A percentile compares a stretch with the other conserved stretches of the same genome.
Conservation (phyloP, 2,888 invertebrate genomes). For the Eugnorisma glareosa region DNA sequence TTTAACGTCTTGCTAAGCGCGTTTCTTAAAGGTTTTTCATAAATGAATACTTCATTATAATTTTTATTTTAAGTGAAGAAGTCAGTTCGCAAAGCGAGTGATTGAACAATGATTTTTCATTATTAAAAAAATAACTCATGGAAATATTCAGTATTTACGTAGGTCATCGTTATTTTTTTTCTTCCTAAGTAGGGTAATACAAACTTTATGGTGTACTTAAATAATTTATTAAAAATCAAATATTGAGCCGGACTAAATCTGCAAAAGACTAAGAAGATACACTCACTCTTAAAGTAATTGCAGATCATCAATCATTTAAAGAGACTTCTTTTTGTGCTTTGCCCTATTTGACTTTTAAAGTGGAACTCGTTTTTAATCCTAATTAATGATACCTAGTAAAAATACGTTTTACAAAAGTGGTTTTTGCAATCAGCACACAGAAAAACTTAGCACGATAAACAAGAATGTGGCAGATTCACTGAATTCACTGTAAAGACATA, state of each 20-base stretch:
- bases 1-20: neutral
- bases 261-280: neutral
- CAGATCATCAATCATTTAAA: slow-evolving; percentile 32
- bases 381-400: slow-evolving; percentile 24
- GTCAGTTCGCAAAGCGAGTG: neutral
- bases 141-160: neutral
- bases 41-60: neutral
- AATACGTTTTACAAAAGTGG: neutral
- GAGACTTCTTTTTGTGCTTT: slow-evolving; percentile 30
- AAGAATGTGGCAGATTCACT: no score
- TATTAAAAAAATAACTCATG: neutral
- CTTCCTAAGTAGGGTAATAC: neutral
- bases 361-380: slow-evolving; percentile 20
- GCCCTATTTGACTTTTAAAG: slow-evolving; percentile 38
- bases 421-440: neutral
- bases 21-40: neutral
- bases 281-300: neutral
- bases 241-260: neutral
- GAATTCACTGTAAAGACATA: no score
- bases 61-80: neutral
- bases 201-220: neutral
- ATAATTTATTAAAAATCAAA: neutral
- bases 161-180: neutral
- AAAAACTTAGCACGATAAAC: neutral
- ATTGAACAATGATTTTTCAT: neutral